Conservation (phyloP, 2,888 invertebrate species). For the Spatulosminthurus flaviceps region DNA sequence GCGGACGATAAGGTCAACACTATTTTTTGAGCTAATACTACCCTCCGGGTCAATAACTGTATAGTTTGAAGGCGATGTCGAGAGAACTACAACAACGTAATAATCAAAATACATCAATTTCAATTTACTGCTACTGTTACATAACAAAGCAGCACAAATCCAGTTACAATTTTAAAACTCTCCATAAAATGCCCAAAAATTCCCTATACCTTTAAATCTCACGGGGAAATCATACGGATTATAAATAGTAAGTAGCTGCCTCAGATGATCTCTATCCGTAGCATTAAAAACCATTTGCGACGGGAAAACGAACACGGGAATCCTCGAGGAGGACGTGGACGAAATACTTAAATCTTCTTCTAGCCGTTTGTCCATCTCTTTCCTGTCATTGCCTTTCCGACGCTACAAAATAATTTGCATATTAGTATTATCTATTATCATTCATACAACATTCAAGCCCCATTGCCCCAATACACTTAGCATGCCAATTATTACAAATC, state of each 20-base stretch:
- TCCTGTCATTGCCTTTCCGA: background rate
- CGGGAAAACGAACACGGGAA: slow-evolving; percentile 61
- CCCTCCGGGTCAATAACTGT: slow-evolving; percentile 60
- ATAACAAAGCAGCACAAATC: too few relatives aligned
- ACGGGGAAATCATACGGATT: slow-evolving; percentile 63
- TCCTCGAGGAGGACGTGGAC: slow-evolving; percentile 33
- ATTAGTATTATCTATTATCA: background rate
- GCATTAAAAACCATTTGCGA: slow-evolving; percentile 58
- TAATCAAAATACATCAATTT: background rate
- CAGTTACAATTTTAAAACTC: too few relatives aligned
- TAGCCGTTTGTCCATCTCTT: slow-evolving; percentile 18
- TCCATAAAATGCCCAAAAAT: too few relatives aligned
- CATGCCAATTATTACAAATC: too few relatives aligned
- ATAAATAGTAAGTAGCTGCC: slow-evolving; percentile 62
- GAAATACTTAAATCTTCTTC: slow-evolving; percentile 21
- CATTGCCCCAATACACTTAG: too few relatives aligned
- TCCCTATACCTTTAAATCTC: slow-evolving; percentile 61
- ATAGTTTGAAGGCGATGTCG: slow-evolving; percentile 57
- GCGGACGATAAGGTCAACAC: slow-evolving; percentile 60
- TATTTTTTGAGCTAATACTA: slow-evolving; percentile 58
- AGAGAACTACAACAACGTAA: slow-evolving; percentile 58
- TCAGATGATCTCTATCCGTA: slow-evolving; percentile 57
- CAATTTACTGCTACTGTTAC: background rate
- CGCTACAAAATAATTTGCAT: background rate
- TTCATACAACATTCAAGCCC: too few relatives aligned